A percentile compares a stretch with the other conserved stretches of the same genome.
Conservation (phyloP, 35 echinoderm and acorn worm genomes). For the Anneissia japonica region DNA sequence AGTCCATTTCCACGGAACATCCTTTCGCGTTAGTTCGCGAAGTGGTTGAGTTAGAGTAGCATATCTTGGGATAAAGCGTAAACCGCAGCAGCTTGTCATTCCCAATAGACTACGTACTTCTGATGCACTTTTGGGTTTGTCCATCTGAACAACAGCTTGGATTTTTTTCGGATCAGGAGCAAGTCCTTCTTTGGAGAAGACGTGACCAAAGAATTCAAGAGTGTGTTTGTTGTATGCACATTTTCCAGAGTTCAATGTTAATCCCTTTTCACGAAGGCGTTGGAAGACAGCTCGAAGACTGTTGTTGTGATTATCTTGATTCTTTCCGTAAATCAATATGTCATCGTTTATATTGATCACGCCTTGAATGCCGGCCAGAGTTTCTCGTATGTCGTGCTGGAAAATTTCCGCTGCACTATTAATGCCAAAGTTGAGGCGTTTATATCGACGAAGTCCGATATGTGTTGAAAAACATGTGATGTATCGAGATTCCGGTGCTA, state of each 20-base stretch:
- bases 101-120: too few species aligned
- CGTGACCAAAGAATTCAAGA: conserved; percentile 62
- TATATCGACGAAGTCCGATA: conserved; percentile 28
- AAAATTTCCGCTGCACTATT: conserved; percentile 60
- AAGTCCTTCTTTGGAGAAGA: conserved; percentile 30
- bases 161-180: conserved; percentile 34
- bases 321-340: conserved; percentile 55
- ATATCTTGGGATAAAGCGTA: conserved; percentile 44
- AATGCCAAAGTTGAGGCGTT: conserved; percentile 54
- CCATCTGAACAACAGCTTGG: neutral
- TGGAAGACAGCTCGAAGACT: conserved; percentile 49
- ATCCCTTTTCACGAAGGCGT: conserved; percentile 27
- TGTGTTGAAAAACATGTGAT: conserved; percentile 57
- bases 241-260: conserved; percentile 42
- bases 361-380: conserved; percentile 39
- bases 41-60: conserved; percentile 36
- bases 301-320: conserved; percentile 31
- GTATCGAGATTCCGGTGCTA: conserved; percentile 14
- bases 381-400: conserved; percentile 33
- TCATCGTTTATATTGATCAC: conserved; percentile 66
- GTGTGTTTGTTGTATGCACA: conserved; percentile 32
- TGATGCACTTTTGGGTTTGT: too few species aligned
- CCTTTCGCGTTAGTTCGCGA: conserved; percentile 35
- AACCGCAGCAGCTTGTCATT: too few species aligned
- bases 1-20: conserved; percentile 33